Base-by-base conservation (phyloP, 2,888 invertebrate genomes). In the Sicus ferrugineus region DNA sequence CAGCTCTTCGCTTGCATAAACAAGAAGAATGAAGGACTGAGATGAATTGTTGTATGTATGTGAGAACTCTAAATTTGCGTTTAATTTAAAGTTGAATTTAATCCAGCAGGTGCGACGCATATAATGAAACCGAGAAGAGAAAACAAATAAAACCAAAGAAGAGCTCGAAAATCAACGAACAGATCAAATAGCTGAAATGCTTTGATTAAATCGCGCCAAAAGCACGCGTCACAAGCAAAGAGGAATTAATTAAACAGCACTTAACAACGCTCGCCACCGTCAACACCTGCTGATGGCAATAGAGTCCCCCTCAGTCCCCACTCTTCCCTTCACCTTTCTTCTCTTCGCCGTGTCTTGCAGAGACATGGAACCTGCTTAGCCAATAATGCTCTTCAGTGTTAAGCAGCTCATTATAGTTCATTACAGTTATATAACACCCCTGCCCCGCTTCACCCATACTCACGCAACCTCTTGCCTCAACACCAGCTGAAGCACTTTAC, bases 161-260 rank as follows among this genome's bases (percentile, higher is more conserved):
- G n/a, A n/a, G n/a, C n/a, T n/a, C n/a, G n/a, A 52, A 52, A 1
- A 23, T 23, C 3, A 52, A 52, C n/a, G n/a, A n/a, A n/a, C n/a
- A n/a, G n/a, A 7, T 14, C 54, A 19, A 34, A 21, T 5, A 61
- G 4, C 9, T 16, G 5, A 61, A 61, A 61, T 16, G 38, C 56
- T 61, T 42, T 42, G 14, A 23, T 34, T 6, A 34, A 34, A 34
- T 21, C 61, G 5, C 11, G 42, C 34, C 31, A n/a, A 31, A 21
- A 31, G 59, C 31, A 59, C 3, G 19, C 38, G 23, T 23, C 21
- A n/a, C n/a, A n/a, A n/a, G n/a, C n/a, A n/a, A n/a, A 61, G 26
- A 61, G 31, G 42, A 64, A 52, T 64, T 64, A 64, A 64, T 64
- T 64, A 64, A 52, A 48, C 19, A 34, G 52, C 34, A 50, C 52